A percentile compares a stretch with the other conserved stretches of the same genome.
Evolutionary conservation across 2,797 vertebrate genomes (phyloP).

Genomic region (Danio aesculapii): DNA sequence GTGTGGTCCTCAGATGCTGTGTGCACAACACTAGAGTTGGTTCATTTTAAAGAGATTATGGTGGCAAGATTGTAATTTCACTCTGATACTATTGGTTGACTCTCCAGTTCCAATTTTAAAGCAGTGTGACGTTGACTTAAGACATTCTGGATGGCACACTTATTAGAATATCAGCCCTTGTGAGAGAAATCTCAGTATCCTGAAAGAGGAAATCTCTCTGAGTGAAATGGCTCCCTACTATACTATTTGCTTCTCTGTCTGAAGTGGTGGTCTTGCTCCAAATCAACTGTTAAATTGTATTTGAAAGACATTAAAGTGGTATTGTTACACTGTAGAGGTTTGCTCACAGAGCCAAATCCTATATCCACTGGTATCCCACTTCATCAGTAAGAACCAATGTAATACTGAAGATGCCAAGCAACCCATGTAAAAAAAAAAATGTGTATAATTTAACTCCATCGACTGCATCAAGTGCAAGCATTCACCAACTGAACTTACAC

Average conservation of each 20-base stretch:
- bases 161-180: conserved; percentile 63
- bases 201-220: conserved; percentile 67
- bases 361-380: conserved; percentile 45
- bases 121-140: conserved; percentile 64
- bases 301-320: conserved; percentile 62
- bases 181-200: conserved; percentile 68
- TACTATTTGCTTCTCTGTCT: conserved; percentile 60
- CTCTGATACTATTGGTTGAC: conserved; percentile 55
- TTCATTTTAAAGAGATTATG: conserved; percentile 29
- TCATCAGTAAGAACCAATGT: background rate
- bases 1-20: background rate
- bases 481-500: background rate
- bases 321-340: conserved; percentile 51
- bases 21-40: conserved; percentile 27
- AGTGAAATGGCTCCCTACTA: conserved; percentile 66
- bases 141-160: conserved; percentile 59
- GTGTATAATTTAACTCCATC: background rate
- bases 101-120: conserved; percentile 55
- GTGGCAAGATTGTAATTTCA: conserved; percentile 53
- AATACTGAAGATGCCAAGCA: background rate
- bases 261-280: conserved; percentile 54
- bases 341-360: conserved; percentile 51
- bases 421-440: background rate
- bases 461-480: background rate
- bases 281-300: conserved; percentile 71